Base-by-base conservation (phyloP, 2,113 vertebrate species). In the Morone saxatilis region DNA sequence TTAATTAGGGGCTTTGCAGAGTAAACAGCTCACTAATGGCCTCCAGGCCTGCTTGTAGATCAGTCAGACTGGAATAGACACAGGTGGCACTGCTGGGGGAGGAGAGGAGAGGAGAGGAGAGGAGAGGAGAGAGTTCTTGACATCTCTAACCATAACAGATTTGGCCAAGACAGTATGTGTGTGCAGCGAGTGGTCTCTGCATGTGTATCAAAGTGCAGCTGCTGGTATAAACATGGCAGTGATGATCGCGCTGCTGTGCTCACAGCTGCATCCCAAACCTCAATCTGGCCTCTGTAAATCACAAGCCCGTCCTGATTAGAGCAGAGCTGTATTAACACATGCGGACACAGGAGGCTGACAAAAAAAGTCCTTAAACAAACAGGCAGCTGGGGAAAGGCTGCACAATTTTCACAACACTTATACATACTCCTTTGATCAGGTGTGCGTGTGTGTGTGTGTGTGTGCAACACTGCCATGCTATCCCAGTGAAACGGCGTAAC, bases 221-320 rank as follows among this genome's bases (percentile, higher is more conserved):
- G 83, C 80, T 74, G 81, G 72, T 85, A 80, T 88, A 87, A 93
- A 92, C 90, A 89, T 68, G 81, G 81, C 88, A 76, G 53, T 3
- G 85, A 78, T 54, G 78, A 87, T 87, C 75, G 59, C 41, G 53
- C 86, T 81, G 86, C 86, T 72, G 67, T 51, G 81, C 86, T 87
- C 82, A 83, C 91, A 93, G 91, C 91, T 93, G 92, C 84, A 88
- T 87, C 89, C 65, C 76, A 82, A 89, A 89, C 76, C 76, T 88
- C 71, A 80, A 63, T 70, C 84, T 86, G 72, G 67, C 57, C 59
- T 77, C 71, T 40, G 45, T 86, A 92, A 92, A 93, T 94, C 91
- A 89, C 80, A 85, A 83, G 80, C 87, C 78, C 87, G 78, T 78
- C 80, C 63, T 91, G 90, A 94, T 91, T 90, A 90, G 51, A 89